A percentile compares a stretch with the other conserved stretches of the same genome.
These are phyloP conservation scores for Cyanocitta stelleri DNA, from an alignment of 2,113 vertebrate species.

Conservation along the genomic window DNA sequence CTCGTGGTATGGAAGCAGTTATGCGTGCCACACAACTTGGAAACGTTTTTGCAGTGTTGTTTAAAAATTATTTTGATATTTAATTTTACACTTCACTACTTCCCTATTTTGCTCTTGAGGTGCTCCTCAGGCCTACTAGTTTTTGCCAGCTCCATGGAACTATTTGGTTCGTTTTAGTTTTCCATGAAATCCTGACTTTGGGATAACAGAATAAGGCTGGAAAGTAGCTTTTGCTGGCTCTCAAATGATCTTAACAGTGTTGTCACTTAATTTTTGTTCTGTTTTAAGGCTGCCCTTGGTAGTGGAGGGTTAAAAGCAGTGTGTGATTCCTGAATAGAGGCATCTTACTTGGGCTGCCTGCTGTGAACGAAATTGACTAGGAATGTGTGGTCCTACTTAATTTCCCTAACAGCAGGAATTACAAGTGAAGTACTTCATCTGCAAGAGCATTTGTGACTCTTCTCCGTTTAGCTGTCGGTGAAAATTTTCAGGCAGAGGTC, in stretches of 20 bases:
- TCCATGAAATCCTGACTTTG: neutral
- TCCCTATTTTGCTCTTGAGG: neutral
- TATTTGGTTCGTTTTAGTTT: neutral
- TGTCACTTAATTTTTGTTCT: neutral
- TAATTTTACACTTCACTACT: neutral
- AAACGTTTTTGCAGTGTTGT: neutral
- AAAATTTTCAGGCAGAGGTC: conserved; percentile 8
- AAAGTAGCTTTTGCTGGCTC: neutral
- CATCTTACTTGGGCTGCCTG: conserved; percentile 22
- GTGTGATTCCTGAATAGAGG: conserved; percentile 56
- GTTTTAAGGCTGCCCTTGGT: neutral
- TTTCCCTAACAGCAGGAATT: conserved; percentile 68
- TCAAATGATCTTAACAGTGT: neutral
- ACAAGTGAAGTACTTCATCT: conserved; percentile 1
- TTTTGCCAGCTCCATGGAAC: neutral
- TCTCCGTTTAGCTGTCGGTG: neutral
- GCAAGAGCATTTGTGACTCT: neutral
- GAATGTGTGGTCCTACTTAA: conserved; percentile 64
- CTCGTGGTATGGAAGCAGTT: neutral
- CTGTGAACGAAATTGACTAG: conserved; percentile 59
- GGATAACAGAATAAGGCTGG: neutral
- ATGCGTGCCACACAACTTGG: neutral
- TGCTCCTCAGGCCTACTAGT: accelerated
- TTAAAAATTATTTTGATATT: neutral
- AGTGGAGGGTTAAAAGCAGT: conserved; percentile 44